Evolutionary conservation across 2,113 vertebrate genomes (phyloP), one percentile per base, ranked within the genome.

Genomic region (Acanthisitta chloris): DNA sequence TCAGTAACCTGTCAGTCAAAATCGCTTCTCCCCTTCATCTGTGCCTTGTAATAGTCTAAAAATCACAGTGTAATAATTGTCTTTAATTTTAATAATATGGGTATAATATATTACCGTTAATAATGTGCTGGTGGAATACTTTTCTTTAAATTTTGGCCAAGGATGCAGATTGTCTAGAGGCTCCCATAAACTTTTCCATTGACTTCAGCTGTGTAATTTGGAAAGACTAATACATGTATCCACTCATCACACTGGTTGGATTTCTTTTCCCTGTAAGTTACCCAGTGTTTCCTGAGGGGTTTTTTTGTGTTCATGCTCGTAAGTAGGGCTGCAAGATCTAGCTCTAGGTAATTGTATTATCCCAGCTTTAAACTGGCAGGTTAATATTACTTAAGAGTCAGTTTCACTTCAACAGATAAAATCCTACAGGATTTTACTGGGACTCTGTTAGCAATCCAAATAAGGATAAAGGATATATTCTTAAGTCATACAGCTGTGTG

Each of bases 391-490:
- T 92, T 87, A 61, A 76, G 80, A 94, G 57, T 65, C 4, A 9
- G 62, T 90, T 94, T 86, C 73, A 77, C 65, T 91, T 36, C 79
- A 93, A 55, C 69, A 92, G 74, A 82, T 88, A 70, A 97, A 96
- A 91, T 88, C 86, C 84, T 84, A 8, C 29, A 4, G 66, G 81
- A 81, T 95, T 92, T 97, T 86, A 18, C 70, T 77, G 36, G 36
- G 70, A 80, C 38, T 90, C 85, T 84, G 40, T 90, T 96, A 86
- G 85, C 85, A 95, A 71, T 78, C 74, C 61, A 94, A 86, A 78
- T 86, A 95, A 85, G 82, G 62, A 88, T 91, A 82, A 93, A 84
- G 79, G 71, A 92, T 95, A 86, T 76, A 57, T 49, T 71, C 61
- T 86, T 80, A 88, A 96, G 43, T 95, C 84, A 69, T 86, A 88